phyloP scores from a whole-genome alignment of 2,113 vertebrate genomes.

The Catharus minimus region DNA sequence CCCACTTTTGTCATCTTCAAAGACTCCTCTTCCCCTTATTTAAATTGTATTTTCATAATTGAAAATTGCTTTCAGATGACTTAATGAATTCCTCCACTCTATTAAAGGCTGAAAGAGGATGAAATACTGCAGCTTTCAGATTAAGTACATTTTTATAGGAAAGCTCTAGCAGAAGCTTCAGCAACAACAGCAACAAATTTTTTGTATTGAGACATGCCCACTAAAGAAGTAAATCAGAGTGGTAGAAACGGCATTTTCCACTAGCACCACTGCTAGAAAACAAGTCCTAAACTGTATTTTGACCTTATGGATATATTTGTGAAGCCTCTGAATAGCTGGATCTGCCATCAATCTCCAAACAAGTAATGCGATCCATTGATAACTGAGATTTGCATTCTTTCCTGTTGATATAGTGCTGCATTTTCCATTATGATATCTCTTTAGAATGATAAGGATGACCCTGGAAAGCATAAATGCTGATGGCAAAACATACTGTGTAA shows the following conservation, averaged over 20 bases:
- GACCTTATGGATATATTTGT: not conserved
- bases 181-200: constrained; percentile 14
- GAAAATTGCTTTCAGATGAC: constrained; percentile 61
- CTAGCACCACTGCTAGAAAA: not conserved
- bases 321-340: constrained; percentile 5
- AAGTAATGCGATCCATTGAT: not conserved
- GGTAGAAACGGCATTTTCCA: not conserved
- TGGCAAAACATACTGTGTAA: not conserved
- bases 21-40: constrained; percentile 47
- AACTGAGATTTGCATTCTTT: constrained; percentile 23
- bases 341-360: not conserved
- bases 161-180: constrained; percentile 26
- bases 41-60: constrained; percentile 68
- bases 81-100: constrained; percentile 55
- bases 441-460: constrained; percentile 12
- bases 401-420: not conserved
- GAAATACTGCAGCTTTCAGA: constrained; percentile 36
- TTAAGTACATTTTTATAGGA: constrained; percentile 13
- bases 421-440: constrained; percentile 6
- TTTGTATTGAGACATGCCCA: not conserved
- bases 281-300: constrained; percentile 14
- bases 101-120: constrained; percentile 27
- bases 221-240: constrained; percentile 15
- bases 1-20: constrained; percentile 60
- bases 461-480: constrained; percentile 10